phyloP scores from a whole-genome alignment of 2,797 vertebrate species.

The Mus caroli region DNA sequence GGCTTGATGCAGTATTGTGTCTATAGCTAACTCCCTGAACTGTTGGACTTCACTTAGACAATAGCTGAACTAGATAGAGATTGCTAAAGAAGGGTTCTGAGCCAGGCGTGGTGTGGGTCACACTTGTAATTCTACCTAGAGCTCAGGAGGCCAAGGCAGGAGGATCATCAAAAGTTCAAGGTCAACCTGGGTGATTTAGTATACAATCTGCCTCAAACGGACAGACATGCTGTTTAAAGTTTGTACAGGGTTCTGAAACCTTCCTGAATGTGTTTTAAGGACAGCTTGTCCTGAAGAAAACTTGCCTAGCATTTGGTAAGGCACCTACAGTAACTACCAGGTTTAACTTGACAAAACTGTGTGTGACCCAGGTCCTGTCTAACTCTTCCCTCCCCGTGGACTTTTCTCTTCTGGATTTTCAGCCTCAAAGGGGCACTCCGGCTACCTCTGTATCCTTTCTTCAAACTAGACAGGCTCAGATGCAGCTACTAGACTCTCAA shows the following conservation, averaged over 20 bases:
- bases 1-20: too few relatives aligned
- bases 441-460: background rate
- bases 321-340: fast-evolving
- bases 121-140: background rate
- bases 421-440: background rate
- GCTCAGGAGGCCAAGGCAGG: background rate
- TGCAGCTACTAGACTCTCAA: background rate
- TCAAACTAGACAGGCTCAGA: background rate
- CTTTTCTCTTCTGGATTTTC: background rate
- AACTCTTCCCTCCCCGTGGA: background rate
- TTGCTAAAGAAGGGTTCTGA: background rate
- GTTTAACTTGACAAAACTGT: background rate
- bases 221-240: background rate
- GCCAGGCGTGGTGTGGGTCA: background rate
- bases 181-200: background rate
- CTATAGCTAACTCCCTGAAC: background rate
- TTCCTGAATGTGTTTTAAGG: background rate
- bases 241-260: background rate
- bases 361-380: too few relatives aligned
- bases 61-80: background rate
- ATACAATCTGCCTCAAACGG: background rate
- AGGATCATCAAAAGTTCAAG: background rate
- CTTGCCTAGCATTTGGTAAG: background rate
- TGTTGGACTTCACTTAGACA: background rate
- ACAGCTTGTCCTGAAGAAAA: background rate